A percentile compares a stretch with the other conserved stretches of the same genome.
Evolutionary conservation across 2,888 invertebrate genomes (phyloP).

Genomic region (Tuberolachnus salignus): DNA sequence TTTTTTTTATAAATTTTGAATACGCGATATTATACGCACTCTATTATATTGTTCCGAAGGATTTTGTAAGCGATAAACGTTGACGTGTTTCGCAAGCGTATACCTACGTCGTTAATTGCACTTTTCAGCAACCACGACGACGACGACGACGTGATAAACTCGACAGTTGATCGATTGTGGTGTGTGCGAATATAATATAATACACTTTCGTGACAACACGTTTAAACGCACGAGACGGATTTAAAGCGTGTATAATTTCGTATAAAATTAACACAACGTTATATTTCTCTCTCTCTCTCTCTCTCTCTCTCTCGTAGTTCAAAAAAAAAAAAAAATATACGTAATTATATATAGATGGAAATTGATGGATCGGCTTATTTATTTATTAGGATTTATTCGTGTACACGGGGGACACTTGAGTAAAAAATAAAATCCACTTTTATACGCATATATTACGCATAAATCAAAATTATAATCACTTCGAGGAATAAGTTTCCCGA

Average conservation of each 20-base stretch:
- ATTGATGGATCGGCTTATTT: conserved; percentile 27
- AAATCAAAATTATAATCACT: too few species aligned
- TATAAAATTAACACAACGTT: conserved; percentile 4
- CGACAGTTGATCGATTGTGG: conserved; percentile 31
- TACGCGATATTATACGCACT: not conserved
- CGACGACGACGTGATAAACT: conserved; percentile 18
- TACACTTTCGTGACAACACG: not conserved
- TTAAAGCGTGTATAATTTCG: not conserved
- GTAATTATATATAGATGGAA: not conserved
- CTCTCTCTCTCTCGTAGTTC: not conserved
- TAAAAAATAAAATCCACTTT: too few species aligned
- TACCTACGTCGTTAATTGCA: conserved; percentile 11
- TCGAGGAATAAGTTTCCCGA: too few species aligned
- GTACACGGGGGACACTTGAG: too few species aligned
- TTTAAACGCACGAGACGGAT: conserved; percentile 5
- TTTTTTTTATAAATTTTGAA: too few species aligned
- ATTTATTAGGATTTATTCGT: too few species aligned
- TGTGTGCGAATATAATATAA: not conserved
- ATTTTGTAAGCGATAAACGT: conserved; percentile 2
- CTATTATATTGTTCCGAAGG: not conserved
- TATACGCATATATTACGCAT: too few species aligned
- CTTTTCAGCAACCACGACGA: not conserved
- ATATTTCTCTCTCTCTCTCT: not conserved
- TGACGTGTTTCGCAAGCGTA: not conserved
- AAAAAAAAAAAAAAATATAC: too few species aligned